Evolutionary conservation across 2,888 invertebrate species (phyloP).

Genomic region (Atethmia centrago): DNA sequence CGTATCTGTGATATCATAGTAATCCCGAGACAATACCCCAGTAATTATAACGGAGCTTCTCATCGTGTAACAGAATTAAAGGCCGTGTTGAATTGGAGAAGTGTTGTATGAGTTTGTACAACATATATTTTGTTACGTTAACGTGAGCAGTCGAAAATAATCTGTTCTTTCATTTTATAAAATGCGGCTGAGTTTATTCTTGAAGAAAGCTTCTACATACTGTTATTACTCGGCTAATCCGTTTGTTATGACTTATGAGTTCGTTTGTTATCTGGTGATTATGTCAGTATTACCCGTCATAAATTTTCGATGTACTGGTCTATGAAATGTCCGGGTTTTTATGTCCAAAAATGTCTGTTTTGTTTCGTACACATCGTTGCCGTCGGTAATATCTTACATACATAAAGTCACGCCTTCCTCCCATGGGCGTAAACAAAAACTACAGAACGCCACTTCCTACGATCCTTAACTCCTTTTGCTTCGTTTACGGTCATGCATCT

Average conservation of each 20-base stretch:
- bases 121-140: slow-evolving; percentile 13
- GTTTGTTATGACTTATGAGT: slow-evolving; percentile 2
- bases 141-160: slow-evolving; percentile 6
- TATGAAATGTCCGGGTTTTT: not conserved
- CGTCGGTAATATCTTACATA: not conserved
- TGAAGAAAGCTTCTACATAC: slow-evolving; percentile 3
- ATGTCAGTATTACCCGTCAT: not conserved
- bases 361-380: not conserved
- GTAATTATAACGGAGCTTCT: slow-evolving; percentile 56
- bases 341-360: not conserved
- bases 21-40: slow-evolving; percentile 58
- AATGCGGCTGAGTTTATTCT: slow-evolving; percentile 14
- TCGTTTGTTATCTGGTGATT: not conserved
- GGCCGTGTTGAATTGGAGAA: slow-evolving; percentile 30
- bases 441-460: not conserved
- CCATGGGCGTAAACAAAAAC: not conserved
- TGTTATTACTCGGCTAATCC: not conserved
- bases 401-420: not conserved
- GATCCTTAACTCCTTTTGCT: not conserved
- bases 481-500: too few species aligned
- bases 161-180: slow-evolving; percentile 12
- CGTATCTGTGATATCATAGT: slow-evolving; percentile 4
- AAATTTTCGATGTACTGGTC: not conserved
- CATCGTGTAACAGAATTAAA: slow-evolving; percentile 41
- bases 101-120: slow-evolving; percentile 13